phyloP scores from a whole-genome alignment of 1,140 invertebrate species.

The Calycopis cecrops region DNA sequence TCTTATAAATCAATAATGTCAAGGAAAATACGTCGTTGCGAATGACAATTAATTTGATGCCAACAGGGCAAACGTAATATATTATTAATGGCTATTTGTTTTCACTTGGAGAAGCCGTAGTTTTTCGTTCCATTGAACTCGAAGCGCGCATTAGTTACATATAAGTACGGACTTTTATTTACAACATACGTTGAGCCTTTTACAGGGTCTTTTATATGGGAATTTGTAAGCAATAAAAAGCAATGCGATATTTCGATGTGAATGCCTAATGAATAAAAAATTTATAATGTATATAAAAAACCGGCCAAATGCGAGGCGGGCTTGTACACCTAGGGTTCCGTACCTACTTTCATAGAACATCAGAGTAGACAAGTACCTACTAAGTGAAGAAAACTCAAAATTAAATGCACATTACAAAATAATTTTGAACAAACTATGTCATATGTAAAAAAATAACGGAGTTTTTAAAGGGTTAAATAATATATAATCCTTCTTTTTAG shows the following conservation, averaged over 20 bases:
- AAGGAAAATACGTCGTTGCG: neutral
- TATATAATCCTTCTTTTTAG: no score
- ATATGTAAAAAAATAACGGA: no score
- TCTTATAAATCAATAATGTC: neutral
- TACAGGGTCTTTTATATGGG: neutral
- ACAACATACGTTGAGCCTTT: conserved; percentile 1
- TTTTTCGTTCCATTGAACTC: conserved; percentile 5
- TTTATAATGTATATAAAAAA: no score
- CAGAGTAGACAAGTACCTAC: no score
- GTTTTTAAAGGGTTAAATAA: no score
- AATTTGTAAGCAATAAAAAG: conserved; percentile 3
- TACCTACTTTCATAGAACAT: no score
- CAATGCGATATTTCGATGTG: neutral
- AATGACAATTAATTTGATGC: conserved; percentile 8
- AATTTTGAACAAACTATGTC: no score
- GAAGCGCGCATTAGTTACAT: neutral
- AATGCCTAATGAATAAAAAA: no score
- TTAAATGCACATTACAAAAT: no score
- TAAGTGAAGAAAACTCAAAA: no score
- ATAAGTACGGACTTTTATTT: conserved; percentile 7
- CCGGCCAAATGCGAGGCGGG: no score
- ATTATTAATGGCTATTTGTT: conserved; percentile 10
- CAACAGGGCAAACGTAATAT: conserved; percentile 8
- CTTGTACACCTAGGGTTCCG: no score
- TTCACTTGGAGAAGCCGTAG: neutral